Base-by-base conservation (phyloP, 2,113 vertebrate genomes). In the Eurypyga helias region DNA sequence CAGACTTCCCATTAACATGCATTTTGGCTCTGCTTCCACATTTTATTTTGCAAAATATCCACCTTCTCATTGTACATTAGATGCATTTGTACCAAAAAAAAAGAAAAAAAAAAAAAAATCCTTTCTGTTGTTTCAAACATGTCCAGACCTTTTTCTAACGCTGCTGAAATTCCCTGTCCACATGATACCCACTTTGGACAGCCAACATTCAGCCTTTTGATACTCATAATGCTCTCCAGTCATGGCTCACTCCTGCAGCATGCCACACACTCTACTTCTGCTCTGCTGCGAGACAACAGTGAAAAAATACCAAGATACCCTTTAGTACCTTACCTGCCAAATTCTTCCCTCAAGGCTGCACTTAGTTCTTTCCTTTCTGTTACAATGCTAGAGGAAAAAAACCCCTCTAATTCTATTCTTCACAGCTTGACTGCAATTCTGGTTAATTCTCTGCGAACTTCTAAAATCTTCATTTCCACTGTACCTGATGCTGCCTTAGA, bases 391-490 rank as follows among this genome's bases (percentile, higher is more conserved):
- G 33, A n/a, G 17, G 31, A 61, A 65, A 52, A 52, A 48, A 51
- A 43, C 6, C 5, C 51, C 33, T 17, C 55, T 84, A 87, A 75
- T 89, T 66, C 65, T 78, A 36, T 19, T 49, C 61, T 70, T 95
- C 90, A 84, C 69, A 87, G 90, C 34, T 89, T 91, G 89, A 87
- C 88, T 70, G 36, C 55, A 84, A 21, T 83, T 87, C 46, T 84
- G 21, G 65, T 84, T 95, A 92, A 90, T 90, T 87, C 81, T 91
- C 62, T 46, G 55, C 52, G 87, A 89, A 87, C 82, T 48, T 83
- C 76, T 52, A 73, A 91, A 83, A 69, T 66, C 34, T 66, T 89
- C 1, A 21, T n/a, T 69, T 87, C 26, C 64, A 48, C n/a, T 69
- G 51, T 4, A 61, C 60, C 3, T 81, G 69, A 81, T 25, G 13